Conservation (phyloP, 2,797 vertebrate species). For the Neoniphon sammara region DNA sequence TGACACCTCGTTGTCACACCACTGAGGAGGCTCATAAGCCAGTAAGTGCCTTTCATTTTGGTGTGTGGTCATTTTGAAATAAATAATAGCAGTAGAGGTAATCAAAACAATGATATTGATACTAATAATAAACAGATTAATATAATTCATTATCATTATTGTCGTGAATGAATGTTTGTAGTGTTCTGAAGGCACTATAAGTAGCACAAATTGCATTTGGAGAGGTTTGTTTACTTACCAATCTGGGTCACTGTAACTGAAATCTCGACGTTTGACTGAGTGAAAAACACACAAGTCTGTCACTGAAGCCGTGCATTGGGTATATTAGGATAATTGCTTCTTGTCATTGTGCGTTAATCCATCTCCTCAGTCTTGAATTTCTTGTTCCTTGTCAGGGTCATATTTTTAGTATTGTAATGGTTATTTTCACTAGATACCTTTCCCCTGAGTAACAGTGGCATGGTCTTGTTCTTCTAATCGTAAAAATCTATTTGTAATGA, state of each 20-base stretch:
- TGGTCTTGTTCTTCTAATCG: too few species aligned
- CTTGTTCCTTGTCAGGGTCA: neutral
- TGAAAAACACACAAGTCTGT: neutral
- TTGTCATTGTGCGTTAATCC: neutral
- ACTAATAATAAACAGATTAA: neutral
- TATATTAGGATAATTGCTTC: neutral
- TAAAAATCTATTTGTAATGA: too few species aligned
- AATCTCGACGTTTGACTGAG: neutral
- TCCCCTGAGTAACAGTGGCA: too few species aligned
- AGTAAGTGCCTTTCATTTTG: conserved; percentile 57
- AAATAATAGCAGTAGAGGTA: neutral
- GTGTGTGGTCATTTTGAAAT: conserved; percentile 2
- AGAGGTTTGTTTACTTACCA: conserved; percentile 41
- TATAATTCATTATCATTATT: neutral
- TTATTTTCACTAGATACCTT: neutral
- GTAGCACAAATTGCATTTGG: conserved; percentile 13
- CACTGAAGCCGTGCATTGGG: neutral
- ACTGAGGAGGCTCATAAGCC: conserved; percentile 45
- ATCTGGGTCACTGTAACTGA: conserved; percentile 53
- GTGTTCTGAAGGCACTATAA: conserved; percentile 20
- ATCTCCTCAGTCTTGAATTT: neutral
- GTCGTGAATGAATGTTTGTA: neutral
- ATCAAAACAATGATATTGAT: neutral
- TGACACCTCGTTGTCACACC: conserved; percentile 19
- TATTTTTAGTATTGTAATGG: neutral